Base-by-base conservation (phyloP, 2,113 vertebrate species). In the Grammomys dolichurus region DNA sequence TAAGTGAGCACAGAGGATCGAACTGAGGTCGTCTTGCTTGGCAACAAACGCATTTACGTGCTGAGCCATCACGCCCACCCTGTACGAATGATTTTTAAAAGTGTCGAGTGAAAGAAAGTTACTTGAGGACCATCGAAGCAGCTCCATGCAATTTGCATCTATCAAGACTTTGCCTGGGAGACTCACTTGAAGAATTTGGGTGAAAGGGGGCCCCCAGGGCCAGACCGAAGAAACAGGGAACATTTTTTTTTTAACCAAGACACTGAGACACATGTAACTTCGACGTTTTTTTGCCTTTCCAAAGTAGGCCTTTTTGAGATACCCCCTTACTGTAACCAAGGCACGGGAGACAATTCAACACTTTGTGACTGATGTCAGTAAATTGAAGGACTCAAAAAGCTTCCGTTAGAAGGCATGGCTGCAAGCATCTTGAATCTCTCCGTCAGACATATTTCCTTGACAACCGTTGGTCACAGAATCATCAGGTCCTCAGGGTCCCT, bases 101-200 rank as follows among this genome's bases (percentile, higher is more conserved):
- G 36, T 46, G 0, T 36, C 33, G 58, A 65, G 69, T 2, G 51
- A 56, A 91, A 63, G 92, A 63, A 98, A 97, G 95, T 97, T 97
- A 36, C 2, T 13, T 56, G 67, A 36, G n/a, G 75, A 75, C 65
- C 78, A 8, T 86, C 58, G 13, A 33, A 92, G 46, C 11, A 19
- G 95, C n/a, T 76, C 58, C 40, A 26, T 16, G 80, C 20, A 36
- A 84, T 94, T 88, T 86, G 33, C 65, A 8, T 88, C 19, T 3
- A 43, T 78, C 60, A 86, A 69, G 80, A 58, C 80, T 91, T 89
- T 8, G 69, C 70, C 54, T 13, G 6, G 60, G 90, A 60, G 63
- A 90, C 92, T 89, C 31, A 69, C n/a, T 46, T 6, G 13, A 84
- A 26, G 90, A 72, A 96, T 97, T 76, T 36, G 67, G 16, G 51